These are phyloP conservation scores for Iguana delicatissima DNA, from an alignment of 2,797 vertebrate species.

Conservation along the genomic window DNA sequence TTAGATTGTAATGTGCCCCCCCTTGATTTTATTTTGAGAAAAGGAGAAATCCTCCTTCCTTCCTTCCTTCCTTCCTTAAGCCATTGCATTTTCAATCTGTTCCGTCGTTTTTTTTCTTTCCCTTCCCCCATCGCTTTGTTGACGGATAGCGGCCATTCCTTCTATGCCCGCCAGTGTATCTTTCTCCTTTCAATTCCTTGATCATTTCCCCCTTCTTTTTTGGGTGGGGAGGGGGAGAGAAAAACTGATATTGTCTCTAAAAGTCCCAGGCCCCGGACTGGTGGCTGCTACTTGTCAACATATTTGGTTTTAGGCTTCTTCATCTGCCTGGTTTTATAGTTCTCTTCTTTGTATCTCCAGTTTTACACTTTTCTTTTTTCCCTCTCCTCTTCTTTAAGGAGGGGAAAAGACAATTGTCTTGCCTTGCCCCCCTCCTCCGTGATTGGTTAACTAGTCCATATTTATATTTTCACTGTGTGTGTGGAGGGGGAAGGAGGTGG, in stretches of 20 bases:
- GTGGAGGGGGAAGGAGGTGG: no score
- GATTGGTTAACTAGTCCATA: background rate
- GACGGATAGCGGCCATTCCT: background rate
- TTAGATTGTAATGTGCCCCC: no score
- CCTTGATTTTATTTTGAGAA: background rate
- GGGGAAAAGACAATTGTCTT: background rate
- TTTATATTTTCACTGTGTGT: background rate
- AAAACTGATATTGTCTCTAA: background rate
- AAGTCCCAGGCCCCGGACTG: background rate
- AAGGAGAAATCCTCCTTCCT: no score
- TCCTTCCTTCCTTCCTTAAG: no score
- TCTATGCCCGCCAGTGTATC: background rate
- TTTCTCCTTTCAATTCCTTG: background rate
- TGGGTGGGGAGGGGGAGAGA: rapidly evolving
- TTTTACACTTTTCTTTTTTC: no score
- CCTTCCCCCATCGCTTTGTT: background rate
- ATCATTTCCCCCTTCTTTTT: background rate
- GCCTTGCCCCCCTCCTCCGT: rapidly evolving
- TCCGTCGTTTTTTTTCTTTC: background rate
- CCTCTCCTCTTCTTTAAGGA: no score
- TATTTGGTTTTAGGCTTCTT: background rate
- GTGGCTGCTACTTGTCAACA: background rate
- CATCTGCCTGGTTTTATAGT: background rate
- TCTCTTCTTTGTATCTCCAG: background rate
- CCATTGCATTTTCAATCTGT: background rate